phyloP scores from a whole-genome alignment of 2,888 invertebrate genomes.

The Leptinotarsa tumamoca region DNA sequence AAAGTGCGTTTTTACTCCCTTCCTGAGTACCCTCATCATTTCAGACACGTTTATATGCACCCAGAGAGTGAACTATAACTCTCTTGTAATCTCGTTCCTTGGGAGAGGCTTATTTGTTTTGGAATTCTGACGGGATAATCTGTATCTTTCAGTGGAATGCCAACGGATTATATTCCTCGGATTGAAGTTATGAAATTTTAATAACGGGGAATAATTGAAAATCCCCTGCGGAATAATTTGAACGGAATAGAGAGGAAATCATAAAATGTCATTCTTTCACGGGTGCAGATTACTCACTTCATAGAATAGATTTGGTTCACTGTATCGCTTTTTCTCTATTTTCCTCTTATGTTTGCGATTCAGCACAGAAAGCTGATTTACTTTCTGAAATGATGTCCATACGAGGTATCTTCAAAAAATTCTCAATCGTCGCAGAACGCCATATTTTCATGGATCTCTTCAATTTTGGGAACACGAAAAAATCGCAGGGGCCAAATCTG shows the following conservation, averaged over 20 bases:
- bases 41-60: conserved; percentile 33
- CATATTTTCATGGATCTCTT: too few species aligned
- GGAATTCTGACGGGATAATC: conserved; percentile 39
- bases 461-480: too few species aligned
- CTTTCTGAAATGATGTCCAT: too few species aligned
- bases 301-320: too few species aligned
- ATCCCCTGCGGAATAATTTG: conserved; percentile 11
- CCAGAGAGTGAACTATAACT: conserved; percentile 35
- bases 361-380: too few species aligned
- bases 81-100: conserved; percentile 37
- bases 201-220: conserved; percentile 29
- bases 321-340: too few species aligned
- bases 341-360: too few species aligned
- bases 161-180: conserved; percentile 33
- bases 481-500: too few species aligned
- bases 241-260: not conserved
- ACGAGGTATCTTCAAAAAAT: too few species aligned
- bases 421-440: too few species aligned
- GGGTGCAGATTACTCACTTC: too few species aligned
- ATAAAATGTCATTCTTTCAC: not conserved
- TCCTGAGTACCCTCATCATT: conserved; percentile 27
- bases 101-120: conserved; percentile 38
- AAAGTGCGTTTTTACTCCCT: conserved; percentile 17
- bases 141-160: conserved; percentile 36
- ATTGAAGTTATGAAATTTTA: conserved; percentile 36